Base-by-base conservation (phyloP, 2,888 invertebrate species). In the Dynastes hyllus region DNA sequence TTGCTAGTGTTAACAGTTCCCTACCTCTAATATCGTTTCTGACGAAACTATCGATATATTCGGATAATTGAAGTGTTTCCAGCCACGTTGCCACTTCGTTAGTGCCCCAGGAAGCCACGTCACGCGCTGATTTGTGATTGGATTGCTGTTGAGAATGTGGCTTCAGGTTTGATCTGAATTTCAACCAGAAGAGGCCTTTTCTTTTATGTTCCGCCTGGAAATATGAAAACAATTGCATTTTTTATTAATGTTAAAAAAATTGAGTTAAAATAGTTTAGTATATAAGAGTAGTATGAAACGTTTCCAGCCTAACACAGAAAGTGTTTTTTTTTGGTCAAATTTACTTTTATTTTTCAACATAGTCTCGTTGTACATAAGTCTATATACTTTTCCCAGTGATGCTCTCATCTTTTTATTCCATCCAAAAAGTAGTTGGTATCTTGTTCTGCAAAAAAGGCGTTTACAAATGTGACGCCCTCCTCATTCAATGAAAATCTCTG, bases 51-150 rank as follows among this genome's bases (percentile, higher is more conserved):
- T 97, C 97, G 2, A 94, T 92, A 89, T 98, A 98, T 87, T 98
- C 98, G 0, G 93, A 93, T 13, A 99, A 92, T 80, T 97, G 96
- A 81, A 98, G 91, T 0, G 94, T 93, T 83, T 96, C 96, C 82
- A 99, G 90, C 98, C 98, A 99, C 8, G 92, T 91, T 77, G 95
- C 95, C 1, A 98, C 98, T 87, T 98, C 98, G 76, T 94, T 93
- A 8, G 95, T 94, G 50, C 95, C 95, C 98, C 98, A 98, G 71
- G 87, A 92, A 83, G 90, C 91, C 1, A 92, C 91, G 82, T 92
- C 92, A 4, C 82, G 70, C 5, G 80, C 78, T 29, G 81, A 80
- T 29, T 79, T 81, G 51, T 88, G 91, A 88, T 90, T 91, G 86
- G 81, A 90, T 88, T 51, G 89, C 83, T 81, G 90, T 88, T 85